Evolutionary conservation across 2,113 vertebrate genomes (phyloP).

Genomic region (Tamias sibiricus): DNA sequence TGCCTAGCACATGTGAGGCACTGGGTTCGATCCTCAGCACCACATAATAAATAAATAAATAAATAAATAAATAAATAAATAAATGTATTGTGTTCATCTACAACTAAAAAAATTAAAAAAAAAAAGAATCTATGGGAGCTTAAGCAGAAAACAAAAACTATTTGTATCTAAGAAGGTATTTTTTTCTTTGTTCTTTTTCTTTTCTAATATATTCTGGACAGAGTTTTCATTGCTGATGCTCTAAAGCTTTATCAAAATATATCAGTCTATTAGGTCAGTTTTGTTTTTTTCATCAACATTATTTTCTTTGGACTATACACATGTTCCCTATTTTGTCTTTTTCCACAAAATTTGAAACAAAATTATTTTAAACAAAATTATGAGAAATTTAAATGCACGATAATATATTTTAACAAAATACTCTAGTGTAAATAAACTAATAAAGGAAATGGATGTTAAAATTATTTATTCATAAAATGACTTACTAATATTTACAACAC

Average conservation of each 20-base stretch:
- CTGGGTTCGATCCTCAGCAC: no score
- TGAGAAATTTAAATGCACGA: background rate
- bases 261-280: background rate
- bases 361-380: slow-evolving; percentile 45
- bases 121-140: background rate
- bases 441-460: background rate
- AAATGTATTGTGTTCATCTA: no score
- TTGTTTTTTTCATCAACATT: background rate
- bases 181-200: background rate
- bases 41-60: no score
- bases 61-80: no score
- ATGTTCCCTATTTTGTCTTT: background rate
- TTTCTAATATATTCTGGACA: background rate
- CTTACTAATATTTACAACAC: background rate
- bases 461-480: background rate
- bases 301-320: background rate
- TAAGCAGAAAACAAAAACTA: background rate
- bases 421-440: background rate
- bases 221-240: background rate
- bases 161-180: background rate
- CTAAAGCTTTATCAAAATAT: background rate
- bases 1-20: no score
- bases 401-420: slow-evolving; percentile 13
- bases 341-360: background rate
- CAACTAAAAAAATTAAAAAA: no score